Evolutionary conservation across 2,888 invertebrate genomes (phyloP), one percentile per base, ranked within the genome.

Genomic region (Cabera pusaria): DNA sequence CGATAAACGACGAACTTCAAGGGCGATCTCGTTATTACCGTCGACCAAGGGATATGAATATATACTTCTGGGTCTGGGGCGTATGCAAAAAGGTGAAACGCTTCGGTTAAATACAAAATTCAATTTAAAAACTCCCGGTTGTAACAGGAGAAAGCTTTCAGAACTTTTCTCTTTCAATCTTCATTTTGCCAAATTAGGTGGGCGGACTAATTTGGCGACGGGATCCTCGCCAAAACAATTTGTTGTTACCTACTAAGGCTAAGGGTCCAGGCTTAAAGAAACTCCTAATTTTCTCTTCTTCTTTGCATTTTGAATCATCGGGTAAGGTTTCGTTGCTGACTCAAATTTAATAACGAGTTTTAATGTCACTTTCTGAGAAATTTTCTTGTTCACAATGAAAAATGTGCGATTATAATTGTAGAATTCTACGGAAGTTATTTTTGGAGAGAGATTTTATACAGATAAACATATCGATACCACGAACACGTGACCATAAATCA

Each of bases 81-180:
- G 24, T 33, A 29, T 11, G 38, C 24, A 29, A 31, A 33, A 41
- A 47, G 45, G 41, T 43, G 29, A 36, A 49, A 11, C 18, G 18
- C 35, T 33, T 47, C 11, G 23, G 16, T 9, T 17, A 43, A 52
- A 43, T 39, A 32, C 18, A 18, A 26, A 43, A 44, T 45, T 34
- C 16, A 32, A 45, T 49, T 51, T 23, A 8, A 19, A 43, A 51
- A 41, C 41, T 48, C 44, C 44, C 14, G 22, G 36, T 42, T 54
- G 42, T 48, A 54, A 71, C 66, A 69, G 54, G 29, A 52, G 54
- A 70, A 70, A 67, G 64, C 75, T 69, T 63, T 72, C 51, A 66
- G 51, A 74, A 73, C 53, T 68, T 71, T 60, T 43, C 52, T 51
- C 40, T 53, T 60, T 60, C 55, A 57, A 58, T 64, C 62, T 60